phyloP scores from a whole-genome alignment of 2,797 vertebrate genomes.

The Rhinogobio ventralis region DNA sequence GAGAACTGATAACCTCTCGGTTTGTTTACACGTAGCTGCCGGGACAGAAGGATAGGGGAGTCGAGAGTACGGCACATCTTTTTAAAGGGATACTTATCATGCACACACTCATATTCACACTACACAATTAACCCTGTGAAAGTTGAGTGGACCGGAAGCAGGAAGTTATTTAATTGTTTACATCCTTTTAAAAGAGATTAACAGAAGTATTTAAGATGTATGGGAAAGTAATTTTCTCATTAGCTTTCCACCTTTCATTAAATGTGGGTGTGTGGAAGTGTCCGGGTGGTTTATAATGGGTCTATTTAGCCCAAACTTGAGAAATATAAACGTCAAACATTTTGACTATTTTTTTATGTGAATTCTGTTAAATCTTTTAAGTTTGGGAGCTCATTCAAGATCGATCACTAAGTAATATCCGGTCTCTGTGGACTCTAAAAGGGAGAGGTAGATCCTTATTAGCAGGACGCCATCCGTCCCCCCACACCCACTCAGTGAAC shows the following conservation, averaged over 20 bases:
- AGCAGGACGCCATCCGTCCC: constrained; percentile 77
- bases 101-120: constrained; percentile 46
- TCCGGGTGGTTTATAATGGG: not conserved
- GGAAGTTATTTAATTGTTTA: constrained; percentile 59
- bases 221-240: constrained; percentile 50
- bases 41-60: constrained; percentile 66
- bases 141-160: constrained; percentile 56
- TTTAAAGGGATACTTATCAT: constrained; percentile 40
- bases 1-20: constrained; percentile 74
- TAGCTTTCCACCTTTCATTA: constrained; percentile 30
- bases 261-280: constrained; percentile 21
- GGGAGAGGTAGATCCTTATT: constrained; percentile 64
- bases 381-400: constrained; percentile 1
- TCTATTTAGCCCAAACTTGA: not conserved
- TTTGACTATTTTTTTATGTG: too few relatives aligned
- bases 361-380: not conserved
- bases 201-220: constrained; percentile 41
- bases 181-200: constrained; percentile 51
- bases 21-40: constrained; percentile 82
- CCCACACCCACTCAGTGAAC: constrained; percentile 69
- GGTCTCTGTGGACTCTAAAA: constrained; percentile 51
- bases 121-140: constrained; percentile 41
- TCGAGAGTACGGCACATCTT: constrained; percentile 31
- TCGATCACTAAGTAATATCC: not conserved
- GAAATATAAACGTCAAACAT: not conserved